Evolutionary conservation across 2,888 invertebrate genomes (phyloP), one percentile per base, ranked within the genome.

Genomic region (Diarsia dahlii): DNA sequence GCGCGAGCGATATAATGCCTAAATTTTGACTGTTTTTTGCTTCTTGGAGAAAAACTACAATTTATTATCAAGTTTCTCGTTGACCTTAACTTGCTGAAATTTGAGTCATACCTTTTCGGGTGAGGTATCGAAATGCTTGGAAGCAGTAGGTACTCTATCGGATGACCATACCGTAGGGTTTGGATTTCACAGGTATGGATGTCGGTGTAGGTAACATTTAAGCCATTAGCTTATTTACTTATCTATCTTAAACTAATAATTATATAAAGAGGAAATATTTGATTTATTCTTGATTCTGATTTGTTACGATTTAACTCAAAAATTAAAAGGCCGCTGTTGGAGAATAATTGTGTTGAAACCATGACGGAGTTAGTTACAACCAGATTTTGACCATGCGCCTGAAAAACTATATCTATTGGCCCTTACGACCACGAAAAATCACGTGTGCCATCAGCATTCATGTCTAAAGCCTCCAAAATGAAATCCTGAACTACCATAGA

Each of bases 11-110:
- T n/a, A n/a, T n/a, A n/a, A n/a, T n/a, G n/a, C n/a, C n/a, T n/a
- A n/a, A n/a, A n/a, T n/a, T n/a, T n/a, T n/a, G n/a, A n/a, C n/a
- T n/a, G n/a, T n/a, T n/a, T n/a, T n/a, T n/a, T n/a, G n/a, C n/a
- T n/a, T n/a, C n/a, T n/a, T n/a, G n/a, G n/a, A n/a, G n/a, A n/a
- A n/a, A n/a, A n/a, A n/a, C n/a, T n/a, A n/a, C n/a, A n/a, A n/a
- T n/a, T 73, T 28, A 13, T 18, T 56, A 72, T 72, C 69, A 46
- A 34, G n/a, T 28, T 45, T 66, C 28, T 20, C 20, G 39, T 23
- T 66, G 52, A 63, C 23, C 13, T 34, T 9, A 28, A 20, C 20
- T 28, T 50, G 28, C 50, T 50, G 9, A 34, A 34, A 20, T 28
- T 50, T 48, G 28, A 63, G 45, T n/a, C 63, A 63, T 63, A 45